Conservation (phyloP, 2,797 vertebrate genomes). For the Strix occidentalis region DNA sequence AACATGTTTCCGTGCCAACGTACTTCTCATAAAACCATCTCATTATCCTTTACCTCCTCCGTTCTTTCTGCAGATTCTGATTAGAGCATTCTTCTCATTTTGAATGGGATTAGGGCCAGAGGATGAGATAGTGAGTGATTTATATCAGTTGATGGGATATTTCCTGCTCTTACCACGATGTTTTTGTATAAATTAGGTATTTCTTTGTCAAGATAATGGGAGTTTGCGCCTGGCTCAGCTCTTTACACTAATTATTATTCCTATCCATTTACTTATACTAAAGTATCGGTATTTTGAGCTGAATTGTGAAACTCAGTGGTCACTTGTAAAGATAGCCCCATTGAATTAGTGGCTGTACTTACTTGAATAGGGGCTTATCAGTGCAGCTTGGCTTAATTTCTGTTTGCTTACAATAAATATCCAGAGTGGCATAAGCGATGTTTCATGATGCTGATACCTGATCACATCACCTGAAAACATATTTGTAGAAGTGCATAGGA, state of each 20-base stretch:
- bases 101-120: not conserved
- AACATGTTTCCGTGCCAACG: not conserved
- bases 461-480: not conserved
- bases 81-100: conserved; percentile 12
- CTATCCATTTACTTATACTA: not conserved
- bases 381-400: not conserved
- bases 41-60: not conserved
- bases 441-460: not conserved
- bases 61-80: not conserved
- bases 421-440: not conserved
- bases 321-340: not conserved
- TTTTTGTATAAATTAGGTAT: not conserved
- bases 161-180: not conserved
- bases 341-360: not conserved
- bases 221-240: not conserved
- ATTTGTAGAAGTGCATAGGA: not conserved
- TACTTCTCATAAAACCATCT: not conserved
- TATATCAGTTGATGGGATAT: not conserved
- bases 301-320: not conserved
- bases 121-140: not conserved
- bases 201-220: not conserved
- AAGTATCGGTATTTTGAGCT: not conserved
- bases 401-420: not conserved
- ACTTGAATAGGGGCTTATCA: not conserved
- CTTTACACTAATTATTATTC: not conserved